Evolutionary conservation across 2,113 vertebrate genomes (phyloP).

Genomic region (Embiotoca jacksoni): DNA sequence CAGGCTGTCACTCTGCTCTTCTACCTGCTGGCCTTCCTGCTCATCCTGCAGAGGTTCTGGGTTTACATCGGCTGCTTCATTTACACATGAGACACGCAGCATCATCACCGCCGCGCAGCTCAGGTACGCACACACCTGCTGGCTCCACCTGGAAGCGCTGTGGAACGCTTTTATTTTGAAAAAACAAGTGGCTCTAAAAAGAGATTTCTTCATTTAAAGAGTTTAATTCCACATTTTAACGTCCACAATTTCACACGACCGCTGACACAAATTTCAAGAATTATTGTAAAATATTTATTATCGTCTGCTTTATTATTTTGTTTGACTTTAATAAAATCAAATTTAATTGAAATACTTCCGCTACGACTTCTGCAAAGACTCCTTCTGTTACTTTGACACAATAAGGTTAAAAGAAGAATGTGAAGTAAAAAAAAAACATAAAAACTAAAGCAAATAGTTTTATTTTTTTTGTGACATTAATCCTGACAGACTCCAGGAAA

Average conservation of each 20-base stretch:
- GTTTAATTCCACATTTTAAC: no score
- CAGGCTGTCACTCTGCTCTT: conserved; percentile 74
- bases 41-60: conserved; percentile 77
- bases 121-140: conserved; percentile 50
- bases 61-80: conserved; percentile 71
- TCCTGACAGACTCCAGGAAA: no score
- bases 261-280: not conserved
- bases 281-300: no score
- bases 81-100: conserved; percentile 54
- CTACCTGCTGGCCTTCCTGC: conserved; percentile 76
- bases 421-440: not conserved
- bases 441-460: no score
- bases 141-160: not conserved
- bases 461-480: no score
- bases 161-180: conserved; percentile 26
- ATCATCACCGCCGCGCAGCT: conserved; percentile 34
- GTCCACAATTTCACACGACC: not conserved
- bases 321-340: no score
- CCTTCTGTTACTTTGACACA: no score
- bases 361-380: no score
- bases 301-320: no score
- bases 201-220: not conserved
- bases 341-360: no score
- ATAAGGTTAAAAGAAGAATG: no score
- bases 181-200: not conserved